Base-by-base conservation (phyloP, 2,113 vertebrate species). In the Scopus umbretta region DNA sequence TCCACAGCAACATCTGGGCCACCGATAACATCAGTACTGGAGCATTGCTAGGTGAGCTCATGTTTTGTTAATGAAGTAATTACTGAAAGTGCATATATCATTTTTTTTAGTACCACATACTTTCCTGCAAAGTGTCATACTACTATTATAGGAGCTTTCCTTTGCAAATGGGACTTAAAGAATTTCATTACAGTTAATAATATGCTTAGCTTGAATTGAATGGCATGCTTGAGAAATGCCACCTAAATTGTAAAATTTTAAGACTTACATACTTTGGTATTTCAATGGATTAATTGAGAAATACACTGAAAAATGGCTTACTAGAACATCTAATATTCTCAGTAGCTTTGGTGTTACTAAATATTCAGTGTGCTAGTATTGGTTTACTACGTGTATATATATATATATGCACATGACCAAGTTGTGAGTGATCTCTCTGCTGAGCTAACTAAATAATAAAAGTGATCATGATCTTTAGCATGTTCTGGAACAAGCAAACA, bases 11-110 rank as follows among this genome's bases (percentile, higher is more conserved):
- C 97, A 97, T 97, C 95, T 96, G 89, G 78, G 86, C 74, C 78
- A 88, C 95, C 85, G 95, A 97, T 97, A 97, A 91, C 38, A 95
- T 97, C 96, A 92, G 96, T 94, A 92, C 94, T 94, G 95, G 66
- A 95, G 95, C 95, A 94, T 40, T 96, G 47, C 91, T 96, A 95
- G 97, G 95, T 96, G 97, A 97, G 89, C 97, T 97, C 94, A 95
- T 97, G 97, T 96, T 97, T 95, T 82, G 97, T 90, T 97, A 97
- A 92, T 96, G 95, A 97, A 94, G 92, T 96, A 95, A 95, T 97
- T 85, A 56, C 86, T 75, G 38, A 75, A 97, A 89, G 89, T 45
- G 30, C 74, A 90, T 95, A 70, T 89, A 96, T 96, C 78, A 87
- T 83, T 95, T 95, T 95, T 95, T 91, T 93, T 91, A 91, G 86